These are phyloP conservation scores for Diadegma fenestrale DNA, from an alignment of 2,888 invertebrate genomes.

Conservation along the genomic window DNA sequence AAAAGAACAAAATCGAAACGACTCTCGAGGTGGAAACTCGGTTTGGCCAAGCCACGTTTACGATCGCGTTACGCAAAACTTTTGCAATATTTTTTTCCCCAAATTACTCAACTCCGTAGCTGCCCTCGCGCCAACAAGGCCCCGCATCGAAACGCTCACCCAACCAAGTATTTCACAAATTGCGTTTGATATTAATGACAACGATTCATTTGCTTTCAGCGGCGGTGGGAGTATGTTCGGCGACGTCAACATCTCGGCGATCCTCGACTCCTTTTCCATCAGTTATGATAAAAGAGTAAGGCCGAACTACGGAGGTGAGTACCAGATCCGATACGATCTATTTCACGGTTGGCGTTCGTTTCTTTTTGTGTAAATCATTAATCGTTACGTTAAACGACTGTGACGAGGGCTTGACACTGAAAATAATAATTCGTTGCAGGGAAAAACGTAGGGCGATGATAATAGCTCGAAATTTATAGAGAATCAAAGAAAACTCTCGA, in stretches of 20 bases:
- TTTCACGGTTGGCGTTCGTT: constrained; percentile 24
- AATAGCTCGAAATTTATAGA: background rate
- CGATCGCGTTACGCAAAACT: constrained; percentile 15
- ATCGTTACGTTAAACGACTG: constrained; percentile 38
- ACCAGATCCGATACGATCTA: constrained; percentile 66
- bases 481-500: background rate
- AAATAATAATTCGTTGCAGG: background rate
- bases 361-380: constrained; percentile 30
- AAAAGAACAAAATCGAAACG: background rate
- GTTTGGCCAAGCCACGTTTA: constrained; percentile 17
- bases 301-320: constrained; percentile 99
- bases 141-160: too few species aligned
- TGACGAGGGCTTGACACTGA: constrained; percentile 44
- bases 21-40: background rate
- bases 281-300: constrained; percentile 99
- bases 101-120: background rate
- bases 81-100: background rate
- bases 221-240: constrained; percentile 94
- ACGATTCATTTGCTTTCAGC: constrained; percentile 85
- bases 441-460: background rate
- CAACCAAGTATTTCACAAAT: too few species aligned
- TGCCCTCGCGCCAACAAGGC: background rate
- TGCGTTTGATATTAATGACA: background rate
- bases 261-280: constrained; percentile 97
- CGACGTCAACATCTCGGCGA: constrained; percentile 97